Base-by-base conservation (phyloP, 2,888 invertebrate species). In the Eucera pruinosa region DNA sequence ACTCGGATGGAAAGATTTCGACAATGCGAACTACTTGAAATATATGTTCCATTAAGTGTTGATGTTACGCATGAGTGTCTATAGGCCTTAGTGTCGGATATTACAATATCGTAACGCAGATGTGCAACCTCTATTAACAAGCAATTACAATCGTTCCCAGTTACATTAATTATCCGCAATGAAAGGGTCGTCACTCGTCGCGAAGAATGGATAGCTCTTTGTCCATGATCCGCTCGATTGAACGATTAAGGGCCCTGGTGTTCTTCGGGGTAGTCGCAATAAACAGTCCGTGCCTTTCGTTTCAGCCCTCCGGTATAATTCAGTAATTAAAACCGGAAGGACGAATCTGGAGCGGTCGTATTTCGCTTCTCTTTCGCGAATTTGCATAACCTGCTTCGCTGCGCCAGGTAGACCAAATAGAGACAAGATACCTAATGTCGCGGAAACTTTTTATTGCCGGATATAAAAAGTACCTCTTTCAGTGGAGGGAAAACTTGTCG, bases 341-440 rank as follows among this genome's bases (percentile, higher is more conserved):
- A 75, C 67, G 72, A 65, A 54, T 73, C 47, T 41, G 36, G 60
- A 64, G 52, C 69, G 57, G 43, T 39, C 47, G 65, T 62, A 58
- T 62, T 43, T 66, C 68, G 30, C 64, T 39, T 25, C 70, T 60
- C 43, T 27, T 54, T 64, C 18, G 65, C 50, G 61, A 39, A 90
- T 90, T 90, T 88, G 85, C 90, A 90, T 90, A 90, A 90, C 88
- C 85, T 84, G 87, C 79, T 79, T 69, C 55, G 9, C 25, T 52
- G 50, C 60, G 64, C 81, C 86, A 88, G 88, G 88, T 89, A 61
- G 65, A 27, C 47, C 39, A 77, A 78, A 83, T 45, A 87, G 85
- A 87, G 86, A 86, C 87, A 86, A 88, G 84, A 84, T 86, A 83
- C 65, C 87, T 90, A 90, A 90, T 90, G 90, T 88, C 55, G 85